phyloP scores from a whole-genome alignment of 2,888 invertebrate genomes.

The Agrochola lota region DNA sequence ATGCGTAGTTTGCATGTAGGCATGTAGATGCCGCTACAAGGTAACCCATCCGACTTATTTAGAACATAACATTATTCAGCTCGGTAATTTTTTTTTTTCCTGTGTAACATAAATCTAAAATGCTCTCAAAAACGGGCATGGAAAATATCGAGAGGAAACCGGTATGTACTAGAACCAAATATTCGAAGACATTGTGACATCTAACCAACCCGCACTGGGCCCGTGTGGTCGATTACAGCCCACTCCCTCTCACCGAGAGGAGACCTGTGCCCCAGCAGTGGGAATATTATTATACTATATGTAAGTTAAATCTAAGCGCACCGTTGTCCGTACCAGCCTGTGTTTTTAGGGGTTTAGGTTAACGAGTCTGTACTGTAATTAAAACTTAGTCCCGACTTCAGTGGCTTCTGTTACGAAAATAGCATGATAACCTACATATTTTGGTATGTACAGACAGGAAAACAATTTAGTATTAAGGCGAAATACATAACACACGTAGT shows the following conservation, averaged over 20 bases:
- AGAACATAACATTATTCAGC: not conserved
- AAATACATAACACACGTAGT: not conserved
- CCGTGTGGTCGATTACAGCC: no score
- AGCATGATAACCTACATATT: not conserved
- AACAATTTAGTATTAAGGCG: not conserved
- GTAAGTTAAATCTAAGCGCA: not conserved
- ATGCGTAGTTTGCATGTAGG: no score
- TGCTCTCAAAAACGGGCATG: no score
- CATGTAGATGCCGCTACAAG: no score
- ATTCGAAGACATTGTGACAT: no score
- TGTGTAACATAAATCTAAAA: not conserved
- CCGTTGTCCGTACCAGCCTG: slow-evolving; percentile 2
- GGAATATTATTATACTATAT: no score
- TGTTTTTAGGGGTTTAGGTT: slow-evolving; percentile 23
- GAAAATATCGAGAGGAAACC: no score
- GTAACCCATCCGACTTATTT: not conserved
- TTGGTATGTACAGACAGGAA: not conserved
- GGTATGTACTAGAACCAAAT: no score
- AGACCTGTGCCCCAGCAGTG: no score
- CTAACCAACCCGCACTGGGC: no score
- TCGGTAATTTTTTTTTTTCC: not conserved
- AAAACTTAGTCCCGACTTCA: slow-evolving; percentile 20
- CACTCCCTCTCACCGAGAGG: no score
- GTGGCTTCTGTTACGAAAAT: slow-evolving; percentile 21
- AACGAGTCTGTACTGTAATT: slow-evolving; percentile 14